A percentile compares a stretch with the other conserved stretches of the same genome.
phyloP scores from a whole-genome alignment of 1,140 invertebrate species.

The Leucophenga varia region DNA sequence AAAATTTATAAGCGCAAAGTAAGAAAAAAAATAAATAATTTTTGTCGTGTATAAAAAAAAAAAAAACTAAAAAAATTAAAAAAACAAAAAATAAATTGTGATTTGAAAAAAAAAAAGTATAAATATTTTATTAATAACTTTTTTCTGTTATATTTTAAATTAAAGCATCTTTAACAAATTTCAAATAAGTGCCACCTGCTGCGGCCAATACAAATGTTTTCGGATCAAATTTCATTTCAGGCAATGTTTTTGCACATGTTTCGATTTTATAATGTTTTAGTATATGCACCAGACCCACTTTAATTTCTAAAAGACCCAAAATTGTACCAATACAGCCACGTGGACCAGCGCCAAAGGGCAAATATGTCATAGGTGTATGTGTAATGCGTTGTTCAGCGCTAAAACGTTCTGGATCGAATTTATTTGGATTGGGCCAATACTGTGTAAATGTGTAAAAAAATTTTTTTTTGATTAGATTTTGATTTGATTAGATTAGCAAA shows the following conservation, averaged over 20 bases:
- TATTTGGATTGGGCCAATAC: conserved; percentile 54
- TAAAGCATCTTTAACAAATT: conserved; percentile 27
- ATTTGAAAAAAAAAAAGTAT: not conserved
- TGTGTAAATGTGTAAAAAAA: conserved; percentile 52
- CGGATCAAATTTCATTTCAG: conserved; percentile 56
- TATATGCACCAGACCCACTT: conserved; percentile 64
- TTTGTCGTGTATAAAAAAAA: conserved; percentile 7
- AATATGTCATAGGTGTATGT: conserved; percentile 52
- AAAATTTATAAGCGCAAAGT: conserved; percentile 1
- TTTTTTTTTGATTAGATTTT: conserved; percentile 49
- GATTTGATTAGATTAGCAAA: conserved; percentile 27
- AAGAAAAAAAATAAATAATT: conserved; percentile 7
- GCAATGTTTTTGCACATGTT: conserved; percentile 24
- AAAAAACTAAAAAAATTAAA: conserved; percentile 27
- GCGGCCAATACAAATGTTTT: conserved; percentile 44
- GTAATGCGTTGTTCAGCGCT: conserved; percentile 46
- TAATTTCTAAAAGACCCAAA: conserved; percentile 68
- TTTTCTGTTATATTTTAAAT: conserved; percentile 14
- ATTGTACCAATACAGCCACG: conserved; percentile 61
- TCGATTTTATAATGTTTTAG: conserved; percentile 58
- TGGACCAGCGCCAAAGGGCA: conserved; percentile 56
- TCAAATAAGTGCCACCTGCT: conserved; percentile 42
- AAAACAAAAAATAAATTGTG: conserved; percentile 14
- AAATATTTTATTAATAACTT: not conserved
- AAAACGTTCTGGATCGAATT: conserved; percentile 61